Percentiles rank a stretch among this genome's conserved stretches.
phyloP scores from a whole-genome alignment of 2,797 vertebrate species.

The Girardinus metallicus region DNA sequence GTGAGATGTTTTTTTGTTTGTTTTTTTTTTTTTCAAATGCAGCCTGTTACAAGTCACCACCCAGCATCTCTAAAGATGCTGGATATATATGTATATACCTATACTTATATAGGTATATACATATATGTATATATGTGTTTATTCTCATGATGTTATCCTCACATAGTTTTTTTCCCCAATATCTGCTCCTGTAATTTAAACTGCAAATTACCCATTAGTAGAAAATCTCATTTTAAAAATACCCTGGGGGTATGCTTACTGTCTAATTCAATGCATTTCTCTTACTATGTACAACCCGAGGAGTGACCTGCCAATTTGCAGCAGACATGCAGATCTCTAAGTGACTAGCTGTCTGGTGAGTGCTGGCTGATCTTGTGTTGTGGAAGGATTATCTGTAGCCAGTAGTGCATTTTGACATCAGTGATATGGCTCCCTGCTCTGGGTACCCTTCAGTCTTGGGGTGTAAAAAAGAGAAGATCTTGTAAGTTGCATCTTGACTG shows the following conservation, averaged over 20 bases:
- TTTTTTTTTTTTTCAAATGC: neutral
- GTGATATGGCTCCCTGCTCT: neutral
- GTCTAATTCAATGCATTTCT: neutral
- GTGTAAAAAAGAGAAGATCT: neutral
- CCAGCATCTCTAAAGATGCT: neutral
- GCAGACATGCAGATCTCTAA: conserved; percentile 5
- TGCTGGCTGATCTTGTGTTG: neutral
- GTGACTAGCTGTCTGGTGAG: neutral
- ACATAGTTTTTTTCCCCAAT: neutral
- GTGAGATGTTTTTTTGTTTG: too few species aligned
- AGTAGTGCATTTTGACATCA: neutral
- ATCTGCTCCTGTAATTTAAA: neutral
- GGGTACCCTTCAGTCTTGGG: neutral
- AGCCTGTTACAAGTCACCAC: neutral
- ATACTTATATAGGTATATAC: too few species aligned
- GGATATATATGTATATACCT: too few species aligned
- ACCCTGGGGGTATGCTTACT: neutral
- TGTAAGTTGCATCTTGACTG: neutral
- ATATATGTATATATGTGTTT: neutral
- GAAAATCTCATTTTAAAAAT: neutral
- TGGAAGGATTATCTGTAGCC: neutral
- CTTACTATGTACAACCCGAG: neutral
- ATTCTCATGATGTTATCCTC: neutral
- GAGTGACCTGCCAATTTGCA: neutral
- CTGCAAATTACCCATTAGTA: neutral